Evolutionary conservation across 2,797 vertebrate genomes (phyloP).

Genomic region (Loris lydekkerianus): DNA sequence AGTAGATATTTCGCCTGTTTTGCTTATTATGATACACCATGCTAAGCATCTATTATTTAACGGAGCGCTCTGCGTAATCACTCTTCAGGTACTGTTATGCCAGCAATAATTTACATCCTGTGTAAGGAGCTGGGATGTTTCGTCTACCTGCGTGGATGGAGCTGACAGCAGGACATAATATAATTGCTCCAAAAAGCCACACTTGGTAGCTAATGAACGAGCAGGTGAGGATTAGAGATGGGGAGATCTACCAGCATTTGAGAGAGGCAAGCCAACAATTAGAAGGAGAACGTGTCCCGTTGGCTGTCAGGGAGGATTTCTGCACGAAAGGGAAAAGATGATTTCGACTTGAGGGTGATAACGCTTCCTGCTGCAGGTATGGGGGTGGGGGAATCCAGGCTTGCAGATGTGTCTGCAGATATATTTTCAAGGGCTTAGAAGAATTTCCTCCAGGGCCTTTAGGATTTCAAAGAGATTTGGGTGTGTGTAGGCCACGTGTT

Average conservation of each 20-base stretch:
- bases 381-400: not conserved
- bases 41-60: conserved; percentile 82
- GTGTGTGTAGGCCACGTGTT: not conserved
- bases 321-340: conserved; percentile 55
- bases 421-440: conserved; percentile 1
- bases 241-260: not conserved
- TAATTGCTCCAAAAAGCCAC: conserved; percentile 77
- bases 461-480: not conserved
- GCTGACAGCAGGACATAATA: conserved; percentile 57
- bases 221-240: conserved; percentile 64
- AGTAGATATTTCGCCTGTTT: conserved; percentile 80
- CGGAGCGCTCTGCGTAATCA: conserved; percentile 70
- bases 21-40: conserved; percentile 73
- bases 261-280: conserved; percentile 65
- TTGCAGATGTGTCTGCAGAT: not conserved
- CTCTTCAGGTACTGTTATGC: conserved; percentile 74
- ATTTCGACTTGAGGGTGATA: conserved; percentile 53
- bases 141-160: conserved; percentile 66
- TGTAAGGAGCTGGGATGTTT: conserved; percentile 40
- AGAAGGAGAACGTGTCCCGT: conserved; percentile 63
- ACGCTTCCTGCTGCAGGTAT: not conserved
- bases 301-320: conserved; percentile 71
- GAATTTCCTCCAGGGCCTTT: conserved; percentile 39
- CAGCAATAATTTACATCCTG: conserved; percentile 65
- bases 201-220: conserved; percentile 70